Percentiles rank a stretch among this genome's conserved stretches.
Evolutionary conservation across 1,140 invertebrate genomes (phyloP).

Genomic region (Manduca sexta): DNA sequence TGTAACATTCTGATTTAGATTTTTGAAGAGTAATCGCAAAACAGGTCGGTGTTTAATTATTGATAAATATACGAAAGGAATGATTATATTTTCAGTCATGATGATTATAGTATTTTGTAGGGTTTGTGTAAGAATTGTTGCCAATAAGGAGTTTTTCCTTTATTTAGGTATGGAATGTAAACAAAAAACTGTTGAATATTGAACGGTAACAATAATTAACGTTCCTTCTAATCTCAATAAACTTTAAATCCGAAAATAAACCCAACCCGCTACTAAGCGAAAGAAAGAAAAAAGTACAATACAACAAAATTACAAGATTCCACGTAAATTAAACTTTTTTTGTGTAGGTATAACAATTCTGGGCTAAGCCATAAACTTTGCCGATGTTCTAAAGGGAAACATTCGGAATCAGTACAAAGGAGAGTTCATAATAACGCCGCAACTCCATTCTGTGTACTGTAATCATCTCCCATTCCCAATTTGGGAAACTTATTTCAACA

Average conservation of each 20-base stretch:
- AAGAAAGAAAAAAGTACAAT: slow-evolving; percentile 27
- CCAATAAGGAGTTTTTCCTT: too few species aligned
- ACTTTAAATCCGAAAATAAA: neutral
- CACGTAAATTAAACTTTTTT: slow-evolving; percentile 53
- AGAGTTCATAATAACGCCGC: slow-evolving; percentile 52
- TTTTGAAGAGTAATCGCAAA: too few species aligned
- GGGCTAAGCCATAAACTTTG: slow-evolving; percentile 39
- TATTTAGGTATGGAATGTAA: too few species aligned
- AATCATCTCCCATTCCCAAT: slow-evolving; percentile 44
- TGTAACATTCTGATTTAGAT: too few species aligned
- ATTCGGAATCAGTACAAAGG: slow-evolving; percentile 58
- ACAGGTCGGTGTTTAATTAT: too few species aligned
- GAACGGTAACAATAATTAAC: neutral
- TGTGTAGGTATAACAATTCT: slow-evolving; percentile 35
- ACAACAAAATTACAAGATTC: slow-evolving; percentile 46
- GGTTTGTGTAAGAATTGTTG: too few species aligned
- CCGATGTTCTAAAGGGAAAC: slow-evolving; percentile 43
- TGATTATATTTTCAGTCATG: too few species aligned
- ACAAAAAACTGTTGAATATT: too few species aligned
- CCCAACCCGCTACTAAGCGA: neutral
- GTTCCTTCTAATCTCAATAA: neutral
- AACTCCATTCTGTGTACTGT: slow-evolving; percentile 66
- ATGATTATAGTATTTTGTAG: too few species aligned
- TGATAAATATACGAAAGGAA: too few species aligned
- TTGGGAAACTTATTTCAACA: slow-evolving; percentile 61